Evolutionary conservation across 1,140 invertebrate species (phyloP), one percentile per base, ranked within the genome.

Genomic region (Papilio helenus): DNA sequence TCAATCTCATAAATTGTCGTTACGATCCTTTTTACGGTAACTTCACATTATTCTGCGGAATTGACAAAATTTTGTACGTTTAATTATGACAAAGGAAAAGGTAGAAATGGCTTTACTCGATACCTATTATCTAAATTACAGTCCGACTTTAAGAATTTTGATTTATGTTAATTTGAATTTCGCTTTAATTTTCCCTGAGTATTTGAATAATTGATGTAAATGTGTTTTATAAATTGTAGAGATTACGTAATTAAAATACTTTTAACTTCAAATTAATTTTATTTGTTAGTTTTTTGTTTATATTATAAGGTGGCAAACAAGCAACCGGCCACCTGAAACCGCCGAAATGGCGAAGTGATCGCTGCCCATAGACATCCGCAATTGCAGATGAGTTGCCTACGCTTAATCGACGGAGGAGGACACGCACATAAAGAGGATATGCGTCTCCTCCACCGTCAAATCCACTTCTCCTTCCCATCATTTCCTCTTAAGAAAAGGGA

Each of bases 11-110:
- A 68, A 68, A 68, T 68, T 10, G 61, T 68, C 26, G 23, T 44
- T 72, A 72, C 34, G 26, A 71, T 71, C 68, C 12, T 72, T 44
- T 72, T 74, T 29, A 74, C 23, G 44, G 44, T 51, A 3, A 23
- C 23, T 74, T 74, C 42, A 74, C 44, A 49, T 26, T 23, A 26
- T 49, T 2, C 3, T 23, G 72, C 5, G 23, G 20, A 74, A 46
- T 74, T 44, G 42, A 74, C 72, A 74, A 74, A 74, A 49, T 49
- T 73, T 73, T 39, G 12, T 29, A 65, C 29, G 71, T 72, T 74
- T 74, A 74, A 74, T 74, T 74, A 74, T 12, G 20, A 49, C 39
- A 74, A 74, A 23, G 72, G 44, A 74, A 49, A 74, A 26, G 72
- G 20, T 23, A n/a, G 55, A 58, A 46, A 46, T 14, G 26, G 26